Conservation (phyloP, 1,140 invertebrate species). For the Oncopeltus fasciatus region DNA sequence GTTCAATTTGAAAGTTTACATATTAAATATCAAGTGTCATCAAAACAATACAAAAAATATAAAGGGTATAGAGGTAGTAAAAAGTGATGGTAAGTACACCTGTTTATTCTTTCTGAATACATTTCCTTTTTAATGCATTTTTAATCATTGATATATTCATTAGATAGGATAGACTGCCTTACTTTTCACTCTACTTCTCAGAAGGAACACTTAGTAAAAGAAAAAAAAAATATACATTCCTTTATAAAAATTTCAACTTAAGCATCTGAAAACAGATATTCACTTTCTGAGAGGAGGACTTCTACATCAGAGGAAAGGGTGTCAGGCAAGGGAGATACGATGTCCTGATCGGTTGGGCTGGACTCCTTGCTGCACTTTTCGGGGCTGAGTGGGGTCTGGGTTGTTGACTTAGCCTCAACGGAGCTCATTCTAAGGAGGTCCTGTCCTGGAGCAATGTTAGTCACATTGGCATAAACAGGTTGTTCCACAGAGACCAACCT, state of each 20-base stretch:
- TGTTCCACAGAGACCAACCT: constrained; percentile 10
- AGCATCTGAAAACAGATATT: constrained; percentile 40
- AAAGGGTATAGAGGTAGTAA: no score
- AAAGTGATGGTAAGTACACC: no score
- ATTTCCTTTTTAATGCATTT: no score
- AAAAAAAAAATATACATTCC: no score
- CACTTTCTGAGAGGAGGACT: constrained; percentile 43
- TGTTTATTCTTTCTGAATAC: no score
- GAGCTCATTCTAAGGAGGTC: constrained; percentile 25
- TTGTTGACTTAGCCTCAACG: constrained; percentile 22
- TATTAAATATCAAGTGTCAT: no score
- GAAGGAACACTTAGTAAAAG: no score
- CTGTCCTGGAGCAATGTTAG: neutral
- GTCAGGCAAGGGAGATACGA: constrained; percentile 12
- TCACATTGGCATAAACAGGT: constrained; percentile 17
- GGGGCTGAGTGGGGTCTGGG: constrained; percentile 17
- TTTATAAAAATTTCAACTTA: no score
- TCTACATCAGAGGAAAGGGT: constrained; percentile 47
- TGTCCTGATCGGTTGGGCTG: neutral
- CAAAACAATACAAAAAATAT: no score
- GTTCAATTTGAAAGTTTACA: no score
- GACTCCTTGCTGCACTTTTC: constrained; percentile 14
- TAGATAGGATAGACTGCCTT: no score
- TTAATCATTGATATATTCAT: no score
- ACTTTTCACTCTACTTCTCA: neutral